Percentiles rank a stretch among this genome's conserved stretches.
Conservation (phyloP, 2,113 vertebrate genomes). For the Campylomormyrus tamandua region DNA sequence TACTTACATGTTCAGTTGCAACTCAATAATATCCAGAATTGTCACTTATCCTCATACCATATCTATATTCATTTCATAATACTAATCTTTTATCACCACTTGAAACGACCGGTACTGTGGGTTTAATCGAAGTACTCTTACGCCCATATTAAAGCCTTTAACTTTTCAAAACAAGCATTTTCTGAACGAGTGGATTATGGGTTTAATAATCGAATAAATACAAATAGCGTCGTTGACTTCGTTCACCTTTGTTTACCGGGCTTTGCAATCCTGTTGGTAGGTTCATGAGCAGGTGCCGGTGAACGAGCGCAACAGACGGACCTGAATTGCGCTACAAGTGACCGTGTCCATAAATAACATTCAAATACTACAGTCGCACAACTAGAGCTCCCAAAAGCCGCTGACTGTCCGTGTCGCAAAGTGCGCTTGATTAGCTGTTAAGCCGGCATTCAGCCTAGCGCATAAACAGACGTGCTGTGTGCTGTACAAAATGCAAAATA, state of each 20-base stretch:
- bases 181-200: constrained; percentile 21
- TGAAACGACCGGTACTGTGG: background rate
- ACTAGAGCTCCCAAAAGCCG: constrained; percentile 44
- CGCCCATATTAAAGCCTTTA: constrained; percentile 33
- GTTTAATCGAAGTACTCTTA: constrained; percentile 32
- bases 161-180: constrained; percentile 24
- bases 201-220: constrained; percentile 35
- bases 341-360: constrained; percentile 30
- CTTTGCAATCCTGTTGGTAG: constrained; percentile 28
- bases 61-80: constrained; percentile 7
- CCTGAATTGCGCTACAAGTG: constrained; percentile 10
- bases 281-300: constrained; percentile 34
- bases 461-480: background rate
- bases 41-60: background rate
- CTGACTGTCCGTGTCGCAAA: constrained; percentile 28
- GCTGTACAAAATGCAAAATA: background rate
- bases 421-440: constrained; percentile 40
- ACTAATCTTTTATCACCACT: constrained; percentile 1
- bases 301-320: constrained; percentile 35
- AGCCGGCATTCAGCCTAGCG: constrained; percentile 20
- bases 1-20: background rate
- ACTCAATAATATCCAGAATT: background rate
- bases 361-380: constrained; percentile 38
- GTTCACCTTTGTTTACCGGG: constrained; percentile 41
- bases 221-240: constrained; percentile 25